These are phyloP conservation scores for Cottoperca gobio DNA, from an alignment of 2,797 vertebrate genomes.

Conservation along the genomic window DNA sequence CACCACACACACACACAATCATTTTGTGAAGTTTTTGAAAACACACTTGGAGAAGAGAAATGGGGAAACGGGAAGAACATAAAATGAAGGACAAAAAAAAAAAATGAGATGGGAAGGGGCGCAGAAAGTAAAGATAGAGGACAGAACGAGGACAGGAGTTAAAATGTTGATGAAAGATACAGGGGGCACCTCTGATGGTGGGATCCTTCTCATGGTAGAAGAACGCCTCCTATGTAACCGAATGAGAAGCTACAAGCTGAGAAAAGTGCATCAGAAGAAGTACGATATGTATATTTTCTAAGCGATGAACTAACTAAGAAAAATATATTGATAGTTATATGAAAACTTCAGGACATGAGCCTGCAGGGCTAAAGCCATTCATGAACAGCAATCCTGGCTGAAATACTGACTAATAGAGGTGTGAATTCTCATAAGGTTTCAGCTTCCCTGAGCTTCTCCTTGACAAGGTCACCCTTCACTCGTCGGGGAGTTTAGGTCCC, in stretches of 20 bases:
- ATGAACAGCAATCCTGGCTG: slow-evolving; percentile 9
- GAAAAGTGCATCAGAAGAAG: slow-evolving; percentile 7
- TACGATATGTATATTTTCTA: background rate
- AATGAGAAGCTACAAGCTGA: slow-evolving; percentile 32
- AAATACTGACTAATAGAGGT: slow-evolving; percentile 15
- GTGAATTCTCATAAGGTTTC: slow-evolving; percentile 35
- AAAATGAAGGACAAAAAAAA: slow-evolving; percentile 20
- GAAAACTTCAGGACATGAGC: background rate
- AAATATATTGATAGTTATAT: background rate
- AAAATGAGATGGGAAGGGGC: slow-evolving; percentile 13
- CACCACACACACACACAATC: slow-evolving; percentile 20
- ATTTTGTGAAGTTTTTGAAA: slow-evolving; percentile 19
- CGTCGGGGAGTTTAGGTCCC: slow-evolving; percentile 70
- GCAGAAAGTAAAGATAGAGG: background rate
- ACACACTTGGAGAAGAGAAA: slow-evolving; percentile 35
- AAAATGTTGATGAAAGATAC: slow-evolving; percentile 10
- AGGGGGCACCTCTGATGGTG: slow-evolving; percentile 53
- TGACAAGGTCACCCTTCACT: slow-evolving; percentile 60
- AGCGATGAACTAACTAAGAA: background rate
- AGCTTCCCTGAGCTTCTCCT: slow-evolving; percentile 57
- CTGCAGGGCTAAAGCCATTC: slow-evolving; percentile 26
- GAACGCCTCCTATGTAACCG: slow-evolving; percentile 6
- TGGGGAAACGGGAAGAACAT: slow-evolving; percentile 1
- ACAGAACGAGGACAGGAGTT: slow-evolving; percentile 26
- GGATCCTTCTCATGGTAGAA: slow-evolving; percentile 30